Evolutionary conservation across 2,113 vertebrate species (phyloP).

Genomic region (Cathartes aura): DNA sequence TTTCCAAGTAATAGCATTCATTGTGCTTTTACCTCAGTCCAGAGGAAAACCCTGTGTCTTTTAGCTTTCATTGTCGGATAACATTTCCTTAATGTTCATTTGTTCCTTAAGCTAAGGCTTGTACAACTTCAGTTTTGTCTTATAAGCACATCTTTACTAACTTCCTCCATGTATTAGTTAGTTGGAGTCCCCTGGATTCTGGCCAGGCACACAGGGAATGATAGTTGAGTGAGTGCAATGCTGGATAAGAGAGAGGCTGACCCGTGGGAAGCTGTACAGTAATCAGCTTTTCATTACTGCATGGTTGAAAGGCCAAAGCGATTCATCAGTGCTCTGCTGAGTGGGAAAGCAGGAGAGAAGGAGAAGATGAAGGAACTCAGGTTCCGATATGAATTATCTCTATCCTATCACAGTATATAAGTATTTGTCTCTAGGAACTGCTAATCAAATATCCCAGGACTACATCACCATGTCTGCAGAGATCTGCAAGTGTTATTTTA

Average conservation of each 20-base stretch:
- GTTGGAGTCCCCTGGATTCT: not conserved
- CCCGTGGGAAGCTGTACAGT: not conserved
- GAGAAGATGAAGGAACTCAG: not conserved
- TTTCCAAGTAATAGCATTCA: not conserved
- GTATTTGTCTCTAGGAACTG: not conserved
- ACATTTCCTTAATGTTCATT: not conserved
- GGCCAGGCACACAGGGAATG: not conserved
- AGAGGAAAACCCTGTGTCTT: not conserved
- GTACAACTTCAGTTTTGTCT: not conserved
- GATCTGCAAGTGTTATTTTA: not conserved
- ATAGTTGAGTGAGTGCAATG: not conserved
- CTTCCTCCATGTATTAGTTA: not conserved
- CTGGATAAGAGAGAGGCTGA: not conserved
- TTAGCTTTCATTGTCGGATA: not conserved
- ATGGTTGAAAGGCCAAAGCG: not conserved
- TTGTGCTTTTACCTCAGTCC: not conserved
- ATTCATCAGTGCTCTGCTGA: not conserved
- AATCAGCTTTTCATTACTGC: constrained; percentile 15
- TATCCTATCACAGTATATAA: not conserved
- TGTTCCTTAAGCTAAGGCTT: not conserved
- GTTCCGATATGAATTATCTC: not conserved
- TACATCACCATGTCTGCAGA: not conserved
- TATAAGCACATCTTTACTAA: not conserved
- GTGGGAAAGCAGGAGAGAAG: not conserved
- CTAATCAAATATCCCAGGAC: not conserved